Evolutionary conservation across 2,113 vertebrate genomes (phyloP), one percentile per base, ranked within the genome.

Genomic region (Archilochus colubris): DNA sequence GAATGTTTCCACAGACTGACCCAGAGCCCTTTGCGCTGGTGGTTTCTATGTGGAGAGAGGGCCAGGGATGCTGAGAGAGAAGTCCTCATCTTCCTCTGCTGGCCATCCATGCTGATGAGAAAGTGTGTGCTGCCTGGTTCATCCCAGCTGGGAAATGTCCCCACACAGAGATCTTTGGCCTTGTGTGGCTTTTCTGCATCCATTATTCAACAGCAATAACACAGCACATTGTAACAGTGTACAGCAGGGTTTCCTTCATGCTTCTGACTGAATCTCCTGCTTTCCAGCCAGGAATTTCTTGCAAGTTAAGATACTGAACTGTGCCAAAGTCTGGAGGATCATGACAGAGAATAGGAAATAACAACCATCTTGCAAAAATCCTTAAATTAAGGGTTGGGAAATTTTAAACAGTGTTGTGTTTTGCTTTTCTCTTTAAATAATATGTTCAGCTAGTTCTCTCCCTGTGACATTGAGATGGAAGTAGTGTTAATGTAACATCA

Each of bases 1-100:
- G 18, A n/a, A 4, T 0, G 0, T 28, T 20, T 12, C 72, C 11
- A 1, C 0, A 7, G 33, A 1, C n/a, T 28, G 58, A 9, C 1
- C 5, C 0, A 0, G 36, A 70, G 17, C n/a, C 3, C 0, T 14
- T 50, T 27, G 22, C 73, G 24, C 50, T 33, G 28, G 9, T 40
- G 48, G n/a, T 50, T 36, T 46, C 57, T 38, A 0, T 9, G 4
- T 1, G 21, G 50, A 50, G 50, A 24, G 50, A 50, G n/a, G 30
- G 64, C 9, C 24, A 22, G n/a, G 25, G 63, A 7, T 14, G 20
- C 58, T 46, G 50, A 22, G 21, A 31, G 50, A 33, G 21, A 31
- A 33, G 33, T 15, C 33, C 21, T 3, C 6, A 20, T 7, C 57
- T 14, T 28, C 13, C 22, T 58, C 8, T 5, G 1, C n/a, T 63